Conservation (phyloP, 2,888 invertebrate genomes). For the Phasia obesa region DNA sequence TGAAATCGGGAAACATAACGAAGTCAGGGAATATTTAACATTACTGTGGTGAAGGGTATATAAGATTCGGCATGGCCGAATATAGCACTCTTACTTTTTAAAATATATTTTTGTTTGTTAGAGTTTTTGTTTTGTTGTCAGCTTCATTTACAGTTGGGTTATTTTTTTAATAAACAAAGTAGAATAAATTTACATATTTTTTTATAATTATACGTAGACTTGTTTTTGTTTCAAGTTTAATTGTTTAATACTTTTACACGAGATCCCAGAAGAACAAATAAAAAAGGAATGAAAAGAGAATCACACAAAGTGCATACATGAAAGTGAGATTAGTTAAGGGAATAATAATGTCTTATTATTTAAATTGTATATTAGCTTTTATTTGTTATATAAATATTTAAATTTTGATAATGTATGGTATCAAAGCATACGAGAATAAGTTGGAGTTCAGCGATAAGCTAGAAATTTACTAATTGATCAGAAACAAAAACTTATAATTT, state of each 20-base stretch:
- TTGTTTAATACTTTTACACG: constrained; percentile 13
- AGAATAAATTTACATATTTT: constrained; percentile 40
- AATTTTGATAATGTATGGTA: constrained; percentile 25
- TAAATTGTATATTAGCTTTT: constrained; percentile 5
- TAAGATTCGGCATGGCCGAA: too few species aligned
- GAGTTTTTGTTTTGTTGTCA: constrained; percentile 55
- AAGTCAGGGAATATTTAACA: too few species aligned
- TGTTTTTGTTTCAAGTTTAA: constrained; percentile 35
- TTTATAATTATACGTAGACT: constrained; percentile 55
- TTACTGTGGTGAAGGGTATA: too few species aligned
- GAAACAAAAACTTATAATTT: too few species aligned
- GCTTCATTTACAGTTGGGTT: constrained; percentile 60
- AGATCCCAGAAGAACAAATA: constrained; percentile 5
- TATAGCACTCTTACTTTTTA: too few species aligned
- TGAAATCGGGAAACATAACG: too few species aligned
- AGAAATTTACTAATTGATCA: too few species aligned
- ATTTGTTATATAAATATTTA: constrained; percentile 48
- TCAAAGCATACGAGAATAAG: too few species aligned
- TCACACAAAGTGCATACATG: constrained; percentile 15
- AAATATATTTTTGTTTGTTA: constrained; percentile 8
- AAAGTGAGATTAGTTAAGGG: constrained; percentile 49
- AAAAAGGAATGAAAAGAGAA: constrained; percentile 14
- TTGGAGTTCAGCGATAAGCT: too few species aligned
- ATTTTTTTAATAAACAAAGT: constrained; percentile 55
- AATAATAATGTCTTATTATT: constrained; percentile 39